Percentiles rank a stretch among this genome's conserved stretches.
These are phyloP conservation scores for Canis aureus DNA, from an alignment of 2,113 vertebrate genomes.

Conservation along the genomic window DNA sequence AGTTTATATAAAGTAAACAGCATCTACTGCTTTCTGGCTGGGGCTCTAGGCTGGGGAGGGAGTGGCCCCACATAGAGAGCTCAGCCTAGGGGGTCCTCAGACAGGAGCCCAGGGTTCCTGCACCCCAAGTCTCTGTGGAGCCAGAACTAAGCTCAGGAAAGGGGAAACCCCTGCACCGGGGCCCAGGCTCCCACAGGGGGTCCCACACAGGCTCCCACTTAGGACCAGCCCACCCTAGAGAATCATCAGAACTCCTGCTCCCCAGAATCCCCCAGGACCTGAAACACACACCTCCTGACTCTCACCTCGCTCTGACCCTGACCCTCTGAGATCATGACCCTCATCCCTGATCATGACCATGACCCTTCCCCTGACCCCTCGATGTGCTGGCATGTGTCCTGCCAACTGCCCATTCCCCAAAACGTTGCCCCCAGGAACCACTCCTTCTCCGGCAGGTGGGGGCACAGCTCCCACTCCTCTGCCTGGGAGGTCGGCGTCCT, in stretches of 20 bases:
- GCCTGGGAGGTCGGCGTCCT: neutral
- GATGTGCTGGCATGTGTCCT: accelerated
- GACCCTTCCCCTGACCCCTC: neutral
- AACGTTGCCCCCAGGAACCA: neutral
- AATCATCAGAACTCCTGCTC: neutral
- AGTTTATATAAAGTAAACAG: neutral
- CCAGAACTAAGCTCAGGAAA: neutral
- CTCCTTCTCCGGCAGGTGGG: too few species aligned
- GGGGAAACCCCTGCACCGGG: neutral
- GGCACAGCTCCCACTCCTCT: neutral
- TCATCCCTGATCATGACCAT: neutral
- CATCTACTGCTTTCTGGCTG: neutral
- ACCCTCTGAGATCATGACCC: neutral
- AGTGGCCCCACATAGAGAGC: neutral
- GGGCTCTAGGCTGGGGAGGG: neutral
- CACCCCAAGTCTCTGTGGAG: neutral
- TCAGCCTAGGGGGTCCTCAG: neutral
- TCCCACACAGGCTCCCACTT: neutral
- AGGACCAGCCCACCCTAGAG: neutral
- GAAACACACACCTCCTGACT: neutral
- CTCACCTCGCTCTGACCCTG: neutral
- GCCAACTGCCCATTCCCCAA: neutral
- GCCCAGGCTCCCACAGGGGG: neutral
- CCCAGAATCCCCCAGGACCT: neutral
- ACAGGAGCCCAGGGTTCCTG: neutral